Evolutionary conservation across 2,113 vertebrate genomes (phyloP).

Genomic region (Onychostruthus taczanowskii): DNA sequence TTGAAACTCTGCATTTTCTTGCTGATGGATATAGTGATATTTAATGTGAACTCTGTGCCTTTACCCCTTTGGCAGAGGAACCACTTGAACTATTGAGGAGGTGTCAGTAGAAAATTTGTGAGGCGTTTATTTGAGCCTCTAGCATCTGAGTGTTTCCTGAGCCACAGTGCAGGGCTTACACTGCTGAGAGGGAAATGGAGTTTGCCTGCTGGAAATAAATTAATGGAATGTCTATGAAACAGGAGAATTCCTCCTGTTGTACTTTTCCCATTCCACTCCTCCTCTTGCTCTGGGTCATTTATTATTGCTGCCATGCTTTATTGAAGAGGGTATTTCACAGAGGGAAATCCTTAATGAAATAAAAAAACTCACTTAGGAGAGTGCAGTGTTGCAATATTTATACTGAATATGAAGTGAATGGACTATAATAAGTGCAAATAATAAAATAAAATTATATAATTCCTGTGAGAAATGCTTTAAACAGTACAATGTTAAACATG

Average conservation of each 20-base stretch:
- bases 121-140: slow-evolving; percentile 10
- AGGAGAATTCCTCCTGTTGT: slow-evolving; percentile 3
- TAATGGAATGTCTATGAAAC: slow-evolving; percentile 13
- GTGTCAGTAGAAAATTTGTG: slow-evolving; percentile 20
- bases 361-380: not conserved
- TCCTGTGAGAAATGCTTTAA: not conserved
- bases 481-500: not conserved
- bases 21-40: slow-evolving; percentile 13
- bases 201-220: slow-evolving; percentile 23
- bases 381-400: not conserved
- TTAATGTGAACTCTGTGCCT: not conserved
- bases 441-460: not conserved
- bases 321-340: not conserved
- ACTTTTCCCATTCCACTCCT: not conserved
- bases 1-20: not conserved
- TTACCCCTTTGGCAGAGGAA: not conserved
- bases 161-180: not conserved
- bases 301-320: slow-evolving; percentile 14
- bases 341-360: not conserved
- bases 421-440: slow-evolving; percentile 9
- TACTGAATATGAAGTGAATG: not conserved
- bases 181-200: not conserved
- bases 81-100: not conserved
- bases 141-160: not conserved
- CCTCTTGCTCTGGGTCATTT: not conserved